These are phyloP conservation scores for Polydrusus tereticollis DNA, from an alignment of 2,888 invertebrate genomes.

Conservation along the genomic window DNA sequence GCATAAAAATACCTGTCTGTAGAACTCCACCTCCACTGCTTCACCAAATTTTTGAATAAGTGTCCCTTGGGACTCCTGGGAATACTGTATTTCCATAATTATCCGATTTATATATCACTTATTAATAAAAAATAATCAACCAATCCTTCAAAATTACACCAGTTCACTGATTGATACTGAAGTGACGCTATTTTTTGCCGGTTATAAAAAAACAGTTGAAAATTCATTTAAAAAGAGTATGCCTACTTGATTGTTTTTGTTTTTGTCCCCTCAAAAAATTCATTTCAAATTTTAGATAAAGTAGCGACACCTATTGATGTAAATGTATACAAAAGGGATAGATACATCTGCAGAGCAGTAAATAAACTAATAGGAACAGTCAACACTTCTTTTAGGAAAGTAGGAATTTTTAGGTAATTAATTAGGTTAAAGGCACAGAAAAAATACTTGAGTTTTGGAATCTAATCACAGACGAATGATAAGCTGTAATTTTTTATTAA, in stretches of 20 bases:
- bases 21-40: neutral
- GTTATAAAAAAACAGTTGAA: neutral
- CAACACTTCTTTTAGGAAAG: too few relatives aligned
- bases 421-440: too few relatives aligned
- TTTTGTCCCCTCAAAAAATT: neutral
- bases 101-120: too few relatives aligned
- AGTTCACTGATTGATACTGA: neutral
- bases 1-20: neutral
- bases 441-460: too few relatives aligned
- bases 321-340: neutral
- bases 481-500: neutral
- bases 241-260: neutral
- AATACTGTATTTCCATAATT: neutral
- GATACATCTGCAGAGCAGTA: neutral
- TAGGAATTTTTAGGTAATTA: too few relatives aligned
- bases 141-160: neutral
- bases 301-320: neutral
- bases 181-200: neutral
- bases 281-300: neutral
- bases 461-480: too few relatives aligned
- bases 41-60: neutral
- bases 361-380: too few relatives aligned
- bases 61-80: neutral
- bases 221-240: neutral
- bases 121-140: neutral